Percentiles rank a stretch among this genome's conserved stretches.
These are phyloP conservation scores for Pelobates fuscus DNA, from an alignment of 2,113 vertebrate species.

Conservation along the genomic window DNA sequence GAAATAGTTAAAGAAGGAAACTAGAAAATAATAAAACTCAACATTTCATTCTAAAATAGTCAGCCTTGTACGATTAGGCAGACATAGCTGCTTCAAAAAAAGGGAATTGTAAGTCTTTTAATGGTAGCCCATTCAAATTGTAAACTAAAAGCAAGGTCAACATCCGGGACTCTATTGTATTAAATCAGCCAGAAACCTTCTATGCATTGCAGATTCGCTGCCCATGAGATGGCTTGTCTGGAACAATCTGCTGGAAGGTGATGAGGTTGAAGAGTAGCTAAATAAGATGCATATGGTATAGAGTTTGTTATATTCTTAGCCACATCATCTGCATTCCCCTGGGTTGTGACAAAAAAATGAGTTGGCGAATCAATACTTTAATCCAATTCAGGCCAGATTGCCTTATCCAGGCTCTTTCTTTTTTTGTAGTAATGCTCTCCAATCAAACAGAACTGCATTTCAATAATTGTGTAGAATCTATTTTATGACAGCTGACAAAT, in stretches of 20 bases:
- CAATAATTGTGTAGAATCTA: conserved; percentile 37
- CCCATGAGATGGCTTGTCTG: conserved; percentile 80
- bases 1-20: too few relatives aligned
- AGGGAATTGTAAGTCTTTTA: conserved; percentile 74
- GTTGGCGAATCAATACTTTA: conserved; percentile 75
- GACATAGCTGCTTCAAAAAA: conserved; percentile 76
- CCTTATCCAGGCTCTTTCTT: conserved; percentile 36
- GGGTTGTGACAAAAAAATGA: conserved; percentile 63
- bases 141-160: conserved; percentile 78
- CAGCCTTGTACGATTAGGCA: conserved; percentile 67
- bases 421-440: conserved; percentile 31
- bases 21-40: not conserved
- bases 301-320: conserved; percentile 73
- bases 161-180: conserved; percentile 78
- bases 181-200: conserved; percentile 78
- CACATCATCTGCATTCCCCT: conserved; percentile 67
- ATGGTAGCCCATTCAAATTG: conserved; percentile 72
- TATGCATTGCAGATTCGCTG: conserved; percentile 82
- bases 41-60: conserved; percentile 67
- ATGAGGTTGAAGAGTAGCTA: conserved; percentile 74
- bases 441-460: conserved; percentile 39
- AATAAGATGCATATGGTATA: conserved; percentile 79
- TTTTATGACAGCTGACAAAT: conserved; percentile 46
- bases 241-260: conserved; percentile 81
- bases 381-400: conserved; percentile 63